Base-by-base conservation (phyloP, 1,140 invertebrate species). In the Drosophila paulistorum region DNA sequence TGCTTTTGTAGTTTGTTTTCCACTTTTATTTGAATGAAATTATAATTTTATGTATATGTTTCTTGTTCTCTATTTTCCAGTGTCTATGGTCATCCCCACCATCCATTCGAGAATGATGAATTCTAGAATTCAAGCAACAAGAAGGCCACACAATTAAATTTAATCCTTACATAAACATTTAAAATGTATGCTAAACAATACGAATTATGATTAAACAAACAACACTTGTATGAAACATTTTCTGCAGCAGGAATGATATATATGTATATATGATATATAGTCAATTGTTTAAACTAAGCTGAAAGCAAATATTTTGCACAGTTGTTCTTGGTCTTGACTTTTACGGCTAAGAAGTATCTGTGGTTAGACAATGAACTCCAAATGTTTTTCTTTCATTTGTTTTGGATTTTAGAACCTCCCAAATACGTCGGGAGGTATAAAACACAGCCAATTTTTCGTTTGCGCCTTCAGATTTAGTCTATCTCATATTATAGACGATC, bases 41-140 rank as follows among this genome's bases (percentile, higher is more conserved):
- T 9, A 39, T 60, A 45, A 33, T 65, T 59, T 5, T 30, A 41
- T n/a, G n/a, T n/a, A n/a, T 23, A 35, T 33, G 1, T 48, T 30
- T 1, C 30, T 30, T 30, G 48, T 61, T 39, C 5, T 7, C 30
- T 67, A 61, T 66, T 37, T 83, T 78, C 20, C 71, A 90, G 85
- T 37, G 65, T 59, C 13, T 58, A 42, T 23, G 81, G 75, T 20
- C 86, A 90, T 74, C 80, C 80, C 30, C 60, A 90, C 48, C 83
- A 90, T 76, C 86, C 86, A 7, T 90, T 90, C 10, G 81, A 73
- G 65, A 81, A 87, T 1, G 86, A 90, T 65, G 86, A 90, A 54
- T 90, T 30, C 57, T 90, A 83, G 70, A 30, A 30, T 7, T 30
- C 30, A 30, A 30, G 30, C 30, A 30, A 30, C 7, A 20, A 54